Evolutionary conservation across 2,888 invertebrate species (phyloP).

Genomic region (Hesperia comma): DNA sequence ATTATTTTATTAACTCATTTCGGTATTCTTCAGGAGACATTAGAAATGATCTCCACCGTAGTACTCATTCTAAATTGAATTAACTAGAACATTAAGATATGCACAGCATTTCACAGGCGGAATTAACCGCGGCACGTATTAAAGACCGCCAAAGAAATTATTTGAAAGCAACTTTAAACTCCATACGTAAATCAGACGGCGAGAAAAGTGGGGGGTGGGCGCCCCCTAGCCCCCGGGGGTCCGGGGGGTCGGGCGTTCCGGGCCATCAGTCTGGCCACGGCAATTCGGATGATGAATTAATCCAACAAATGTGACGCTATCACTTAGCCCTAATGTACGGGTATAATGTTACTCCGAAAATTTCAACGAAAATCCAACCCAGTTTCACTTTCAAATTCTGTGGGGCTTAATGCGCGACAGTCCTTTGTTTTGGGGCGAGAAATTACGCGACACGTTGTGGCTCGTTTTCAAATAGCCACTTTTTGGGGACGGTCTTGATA

Average conservation of each 20-base stretch:
- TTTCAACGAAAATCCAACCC: slow-evolving; percentile 50
- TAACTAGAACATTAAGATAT: too few species aligned
- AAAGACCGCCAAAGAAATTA: slow-evolving; percentile 16
- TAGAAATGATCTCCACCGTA: too few species aligned
- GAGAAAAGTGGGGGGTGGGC: slow-evolving; percentile 58
- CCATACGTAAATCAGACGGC: slow-evolving; percentile 65
- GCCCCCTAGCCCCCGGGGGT: slow-evolving; percentile 47
- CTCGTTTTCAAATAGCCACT: slow-evolving; percentile 21
- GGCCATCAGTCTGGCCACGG: slow-evolving; percentile 84
- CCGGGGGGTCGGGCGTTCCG: slow-evolving; percentile 60
- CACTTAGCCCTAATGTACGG: slow-evolving; percentile 84
- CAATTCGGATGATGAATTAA: slow-evolving; percentile 85
- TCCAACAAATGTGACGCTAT: slow-evolving; percentile 84
- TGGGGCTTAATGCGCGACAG: slow-evolving; percentile 37
- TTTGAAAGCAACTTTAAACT: slow-evolving; percentile 59
- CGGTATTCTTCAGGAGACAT: too few species aligned
- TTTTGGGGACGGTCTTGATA: slow-evolving; percentile 19
- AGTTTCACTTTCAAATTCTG: slow-evolving; percentile 38
- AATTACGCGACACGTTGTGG: slow-evolving; percentile 34
- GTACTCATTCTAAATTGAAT: too few species aligned
- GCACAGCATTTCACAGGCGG: too few species aligned
- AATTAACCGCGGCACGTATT: background rate
- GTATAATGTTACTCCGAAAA: slow-evolving; percentile 82
- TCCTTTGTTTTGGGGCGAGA: slow-evolving; percentile 33
- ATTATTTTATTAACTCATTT: too few species aligned